Conservation (phyloP, 2,113 vertebrate genomes). For the Prunella himalayana region DNA sequence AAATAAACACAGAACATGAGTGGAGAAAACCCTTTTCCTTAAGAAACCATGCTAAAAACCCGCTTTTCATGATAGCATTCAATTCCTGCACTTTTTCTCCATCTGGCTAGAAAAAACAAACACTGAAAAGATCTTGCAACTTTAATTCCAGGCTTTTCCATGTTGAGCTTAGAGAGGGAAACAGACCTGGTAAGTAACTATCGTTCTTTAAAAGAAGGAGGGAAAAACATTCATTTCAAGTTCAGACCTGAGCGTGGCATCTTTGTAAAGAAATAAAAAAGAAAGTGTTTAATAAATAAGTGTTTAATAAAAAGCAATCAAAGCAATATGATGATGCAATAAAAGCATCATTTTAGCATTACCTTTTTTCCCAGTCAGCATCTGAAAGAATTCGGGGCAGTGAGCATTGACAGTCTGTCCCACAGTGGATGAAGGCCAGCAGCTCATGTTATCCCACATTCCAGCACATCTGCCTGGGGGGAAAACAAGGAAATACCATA, state of each 20-base stretch:
- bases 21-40: background rate
- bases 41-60: background rate
- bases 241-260: background rate
- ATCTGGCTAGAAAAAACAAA: background rate
- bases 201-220: background rate
- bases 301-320: background rate
- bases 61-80: background rate
- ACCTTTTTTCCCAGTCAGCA: slow-evolving; percentile 76
- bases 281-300: background rate
- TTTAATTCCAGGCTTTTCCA: background rate
- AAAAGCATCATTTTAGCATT: background rate
- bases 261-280: background rate
- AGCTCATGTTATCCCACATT: slow-evolving; percentile 89
- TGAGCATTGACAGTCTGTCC: slow-evolving; percentile 79
- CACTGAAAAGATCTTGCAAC: background rate
- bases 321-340: too few relatives aligned
- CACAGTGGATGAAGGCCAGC: slow-evolving; percentile 80
- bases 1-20: background rate
- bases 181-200: background rate
- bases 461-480: slow-evolving; percentile 66
- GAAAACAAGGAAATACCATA: background rate
- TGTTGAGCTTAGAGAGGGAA: background rate
- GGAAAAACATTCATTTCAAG: background rate
- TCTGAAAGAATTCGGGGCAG: slow-evolving; percentile 80
- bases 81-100: background rate